Evolutionary conservation across 2,113 vertebrate genomes (phyloP).

Genomic region (Limnothrissa miodon): DNA sequence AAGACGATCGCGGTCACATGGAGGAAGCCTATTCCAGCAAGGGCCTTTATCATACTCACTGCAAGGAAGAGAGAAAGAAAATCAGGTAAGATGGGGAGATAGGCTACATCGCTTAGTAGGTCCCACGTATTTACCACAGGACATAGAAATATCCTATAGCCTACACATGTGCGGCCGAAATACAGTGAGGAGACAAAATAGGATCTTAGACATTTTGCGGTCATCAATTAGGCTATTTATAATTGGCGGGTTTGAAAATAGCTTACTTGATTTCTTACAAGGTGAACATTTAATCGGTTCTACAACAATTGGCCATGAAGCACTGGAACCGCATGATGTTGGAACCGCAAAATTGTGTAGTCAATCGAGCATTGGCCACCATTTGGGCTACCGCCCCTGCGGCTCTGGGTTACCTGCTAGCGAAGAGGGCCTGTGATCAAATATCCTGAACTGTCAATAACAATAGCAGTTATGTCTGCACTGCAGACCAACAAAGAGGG

Average conservation of each 20-base stretch:
- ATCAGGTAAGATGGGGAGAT: neutral
- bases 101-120: neutral
- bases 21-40: constrained; percentile 71
- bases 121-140: too few relatives aligned
- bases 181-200: neutral
- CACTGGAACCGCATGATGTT: neutral
- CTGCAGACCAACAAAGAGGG: neutral
- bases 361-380: too few relatives aligned
- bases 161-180: neutral
- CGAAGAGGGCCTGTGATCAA: neutral
- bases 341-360: too few relatives aligned
- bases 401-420: neutral
- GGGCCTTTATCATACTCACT: constrained; percentile 70
- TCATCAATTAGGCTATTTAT: constrained; percentile 5
- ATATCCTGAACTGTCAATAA: neutral
- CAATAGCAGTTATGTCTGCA: neutral
- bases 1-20: constrained; percentile 72
- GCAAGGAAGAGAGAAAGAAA: neutral
- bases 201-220: neutral
- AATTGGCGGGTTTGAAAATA: neutral
- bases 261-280: neutral
- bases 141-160: neutral
- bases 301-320: neutral
- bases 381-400: neutral
- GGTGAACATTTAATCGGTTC: neutral